Conservation (phyloP, 1,140 invertebrate genomes). For the Agrypnia vestita region DNA sequence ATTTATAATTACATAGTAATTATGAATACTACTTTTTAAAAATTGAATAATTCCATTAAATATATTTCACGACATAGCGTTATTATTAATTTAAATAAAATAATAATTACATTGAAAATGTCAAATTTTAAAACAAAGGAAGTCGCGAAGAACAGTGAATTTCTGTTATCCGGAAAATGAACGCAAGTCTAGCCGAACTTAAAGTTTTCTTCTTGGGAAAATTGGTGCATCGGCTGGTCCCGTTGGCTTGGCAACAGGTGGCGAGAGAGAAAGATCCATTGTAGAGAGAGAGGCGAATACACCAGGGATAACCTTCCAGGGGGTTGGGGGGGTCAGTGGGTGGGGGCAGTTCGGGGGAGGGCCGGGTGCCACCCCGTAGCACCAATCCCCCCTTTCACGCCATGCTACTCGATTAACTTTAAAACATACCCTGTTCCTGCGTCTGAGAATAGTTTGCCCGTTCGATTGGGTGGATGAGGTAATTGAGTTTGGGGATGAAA, state of each 20-base stretch:
- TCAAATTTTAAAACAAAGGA: slow-evolving; percentile 35
- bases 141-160: neutral
- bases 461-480: neutral
- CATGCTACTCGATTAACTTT: slow-evolving; percentile 43
- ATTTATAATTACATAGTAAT: too few species aligned
- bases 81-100: too few species aligned
- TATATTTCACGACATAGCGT: too few species aligned
- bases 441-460: neutral
- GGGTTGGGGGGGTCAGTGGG: neutral
- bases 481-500: neutral
- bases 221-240: slow-evolving; percentile 33
- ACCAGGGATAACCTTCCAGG: slow-evolving; percentile 8
- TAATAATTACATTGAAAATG: too few species aligned
- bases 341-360: slow-evolving; percentile 2
- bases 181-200: slow-evolving; percentile 14
- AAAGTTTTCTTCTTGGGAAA: slow-evolving; percentile 31
- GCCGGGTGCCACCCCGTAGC: neutral
- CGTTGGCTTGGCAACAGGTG: slow-evolving; percentile 52
- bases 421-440: slow-evolving; percentile 16
- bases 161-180: slow-evolving; percentile 18
- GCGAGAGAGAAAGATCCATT: slow-evolving; percentile 15
- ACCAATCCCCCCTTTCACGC: slow-evolving; percentile 17
- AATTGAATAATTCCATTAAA: too few species aligned
- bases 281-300: slow-evolving; percentile 9
- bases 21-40: too few species aligned